Conservation (phyloP, 1,140 invertebrate species). For the Tachypleus tridentatus region DNA sequence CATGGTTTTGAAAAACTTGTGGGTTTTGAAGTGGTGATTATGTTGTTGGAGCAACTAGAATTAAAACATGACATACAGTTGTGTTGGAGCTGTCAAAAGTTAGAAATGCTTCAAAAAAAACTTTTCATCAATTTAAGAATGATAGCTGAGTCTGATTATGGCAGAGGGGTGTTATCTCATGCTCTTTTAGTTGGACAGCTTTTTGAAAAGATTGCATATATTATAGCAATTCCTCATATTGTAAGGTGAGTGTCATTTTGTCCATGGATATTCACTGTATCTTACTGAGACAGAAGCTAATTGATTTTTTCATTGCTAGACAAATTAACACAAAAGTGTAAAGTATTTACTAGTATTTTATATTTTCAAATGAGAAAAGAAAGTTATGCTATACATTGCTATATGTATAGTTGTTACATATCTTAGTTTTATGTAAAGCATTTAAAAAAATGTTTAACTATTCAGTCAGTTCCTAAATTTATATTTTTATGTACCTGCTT, state of each 20-base stretch:
- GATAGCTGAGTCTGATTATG: conserved; percentile 10
- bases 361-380: background rate
- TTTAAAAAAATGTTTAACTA: no score
- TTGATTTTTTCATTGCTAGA: background rate
- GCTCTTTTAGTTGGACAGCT: conserved; percentile 1
- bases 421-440: background rate
- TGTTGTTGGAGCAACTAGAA: background rate
- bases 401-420: background rate
- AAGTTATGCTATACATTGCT: background rate
- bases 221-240: background rate
- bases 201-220: background rate
- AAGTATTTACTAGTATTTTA: conserved; percentile 1
- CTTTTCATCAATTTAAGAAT: background rate
- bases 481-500: no score
- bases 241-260: conserved; percentile 1
- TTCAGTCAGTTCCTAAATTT: no score
- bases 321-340: background rate
- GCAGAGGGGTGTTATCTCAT: conserved; percentile 9
- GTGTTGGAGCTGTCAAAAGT: conserved; percentile 5
- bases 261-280: background rate
- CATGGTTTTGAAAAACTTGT: conserved; percentile 10
- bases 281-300: background rate
- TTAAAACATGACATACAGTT: conserved; percentile 1
- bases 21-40: conserved; percentile 3
- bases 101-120: background rate